These are phyloP conservation scores for Pocillopora grandis DNA, from an alignment of 92 coral and sea anemone genomes.

Conservation along the genomic window DNA sequence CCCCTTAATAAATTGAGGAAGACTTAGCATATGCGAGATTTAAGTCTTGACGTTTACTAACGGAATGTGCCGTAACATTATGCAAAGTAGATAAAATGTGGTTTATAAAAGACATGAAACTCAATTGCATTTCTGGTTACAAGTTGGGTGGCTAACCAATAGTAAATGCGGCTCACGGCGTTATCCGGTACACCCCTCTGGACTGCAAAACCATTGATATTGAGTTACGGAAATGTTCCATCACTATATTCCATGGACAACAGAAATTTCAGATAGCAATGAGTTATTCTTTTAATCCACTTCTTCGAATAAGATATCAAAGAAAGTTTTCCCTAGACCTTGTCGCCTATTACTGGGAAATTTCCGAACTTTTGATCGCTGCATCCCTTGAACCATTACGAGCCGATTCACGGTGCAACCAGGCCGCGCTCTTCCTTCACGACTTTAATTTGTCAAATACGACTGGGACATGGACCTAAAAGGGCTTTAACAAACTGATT, in stretches of 20 bases:
- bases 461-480: neutral
- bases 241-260: neutral
- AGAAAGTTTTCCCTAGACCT: neutral
- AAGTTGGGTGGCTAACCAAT: too few species aligned
- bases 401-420: conserved; percentile 27
- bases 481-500: neutral
- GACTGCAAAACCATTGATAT: neutral
- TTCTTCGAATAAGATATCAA: neutral
- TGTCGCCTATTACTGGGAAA: neutral
- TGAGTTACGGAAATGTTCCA: neutral
- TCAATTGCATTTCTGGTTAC: too few species aligned
- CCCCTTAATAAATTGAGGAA: too few species aligned
- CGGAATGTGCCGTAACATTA: too few species aligned
- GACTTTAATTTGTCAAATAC: neutral
- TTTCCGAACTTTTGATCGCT: neutral
- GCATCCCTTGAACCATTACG: neutral
- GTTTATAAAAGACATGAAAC: too few species aligned
- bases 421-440: conserved; percentile 10
- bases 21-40: too few species aligned
- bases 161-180: too few species aligned
- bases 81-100: too few species aligned
- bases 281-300: neutral
- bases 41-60: too few species aligned
- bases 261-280: neutral
- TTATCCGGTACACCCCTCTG: too few species aligned